Conservation (phyloP, 2,888 invertebrate species). For the Hyalella azteca region DNA sequence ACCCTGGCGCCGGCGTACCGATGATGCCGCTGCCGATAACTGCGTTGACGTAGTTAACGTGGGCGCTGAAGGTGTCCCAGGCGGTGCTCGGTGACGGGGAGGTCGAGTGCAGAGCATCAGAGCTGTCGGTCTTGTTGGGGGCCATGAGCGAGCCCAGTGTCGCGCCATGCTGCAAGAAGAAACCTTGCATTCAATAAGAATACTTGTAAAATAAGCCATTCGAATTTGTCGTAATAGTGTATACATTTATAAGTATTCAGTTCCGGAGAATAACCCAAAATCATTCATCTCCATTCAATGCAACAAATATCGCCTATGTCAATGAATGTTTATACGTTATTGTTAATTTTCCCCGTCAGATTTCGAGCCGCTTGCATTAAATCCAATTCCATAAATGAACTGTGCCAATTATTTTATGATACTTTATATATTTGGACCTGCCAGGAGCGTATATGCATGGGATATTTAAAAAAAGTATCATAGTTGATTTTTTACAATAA, state of each 20-base stretch:
- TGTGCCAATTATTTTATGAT: no score
- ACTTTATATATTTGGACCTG: no score
- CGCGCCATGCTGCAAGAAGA: not conserved
- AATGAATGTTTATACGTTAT: no score
- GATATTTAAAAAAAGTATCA: no score
- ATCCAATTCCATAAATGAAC: no score
- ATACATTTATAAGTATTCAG: not conserved
- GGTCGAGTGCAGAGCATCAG: not conserved
- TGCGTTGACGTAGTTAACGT: conserved; percentile 87
- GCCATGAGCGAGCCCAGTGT: not conserved
- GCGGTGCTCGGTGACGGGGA: not conserved
- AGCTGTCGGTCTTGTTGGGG: not conserved
- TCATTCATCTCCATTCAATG: not conserved
- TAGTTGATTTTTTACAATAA: no score
- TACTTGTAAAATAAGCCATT: not conserved
- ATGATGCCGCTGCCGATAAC: conserved; percentile 86
- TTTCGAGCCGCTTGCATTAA: no score
- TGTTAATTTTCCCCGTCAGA: no score
- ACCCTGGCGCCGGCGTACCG: conserved; percentile 71
- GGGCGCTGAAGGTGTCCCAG: conserved; percentile 65
- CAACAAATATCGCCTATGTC: no score
- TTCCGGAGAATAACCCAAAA: not conserved
- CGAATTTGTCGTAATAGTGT: not conserved
- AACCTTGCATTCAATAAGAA: not conserved
- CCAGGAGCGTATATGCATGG: no score